Evolutionary conservation across 2,113 vertebrate genomes (phyloP), one percentile per base, ranked within the genome.

Genomic region (Euleptes europaea): DNA sequence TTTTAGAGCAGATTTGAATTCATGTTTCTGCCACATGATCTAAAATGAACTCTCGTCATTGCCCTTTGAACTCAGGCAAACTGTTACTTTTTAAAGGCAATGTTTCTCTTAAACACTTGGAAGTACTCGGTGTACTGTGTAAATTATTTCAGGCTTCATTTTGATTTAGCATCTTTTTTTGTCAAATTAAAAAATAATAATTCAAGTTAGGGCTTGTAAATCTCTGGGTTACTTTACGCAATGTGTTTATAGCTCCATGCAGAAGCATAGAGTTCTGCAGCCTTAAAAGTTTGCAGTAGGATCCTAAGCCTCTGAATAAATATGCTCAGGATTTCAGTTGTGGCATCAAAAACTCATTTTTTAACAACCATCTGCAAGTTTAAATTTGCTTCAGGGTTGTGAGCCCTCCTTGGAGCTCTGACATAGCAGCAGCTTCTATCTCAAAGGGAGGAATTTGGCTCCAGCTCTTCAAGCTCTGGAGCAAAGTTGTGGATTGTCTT

Each of bases 61-160:
- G 67, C 28, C 38, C 42, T 63, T 33, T 63, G 31, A 63, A 83
- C 57, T 35, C 28, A n/a, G 31, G 44, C 65, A 80, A 4, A 15
- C 60, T n/a, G 5, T 42, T 21, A 4, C 11, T 33, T 69, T 15
- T 38, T 11, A 3, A 26, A 31, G 21, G 17, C 1, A 75, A 28
- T 12, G 35, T 82, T 72, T 57, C 51, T 72, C 51, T 73, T 51
- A 72, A 82, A 71, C 13, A 74, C 57, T 74, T 63, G 35, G n/a
- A 84, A 60, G 40, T 82, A n/a, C 42, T 83, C 44, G 17, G n/a
- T 84, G 89, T 83, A 89, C 71, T 86, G 84, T 54, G 80, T 89
- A 91, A 88, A 88, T 81, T 82, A 85, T 86, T 87, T 88, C 67
- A 83, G 73, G 60, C 63, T 93, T 92, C 92, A 86, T 85, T 93